Conservation (phyloP, 2,797 vertebrate species). For the Sebastes vulpes region DNA sequence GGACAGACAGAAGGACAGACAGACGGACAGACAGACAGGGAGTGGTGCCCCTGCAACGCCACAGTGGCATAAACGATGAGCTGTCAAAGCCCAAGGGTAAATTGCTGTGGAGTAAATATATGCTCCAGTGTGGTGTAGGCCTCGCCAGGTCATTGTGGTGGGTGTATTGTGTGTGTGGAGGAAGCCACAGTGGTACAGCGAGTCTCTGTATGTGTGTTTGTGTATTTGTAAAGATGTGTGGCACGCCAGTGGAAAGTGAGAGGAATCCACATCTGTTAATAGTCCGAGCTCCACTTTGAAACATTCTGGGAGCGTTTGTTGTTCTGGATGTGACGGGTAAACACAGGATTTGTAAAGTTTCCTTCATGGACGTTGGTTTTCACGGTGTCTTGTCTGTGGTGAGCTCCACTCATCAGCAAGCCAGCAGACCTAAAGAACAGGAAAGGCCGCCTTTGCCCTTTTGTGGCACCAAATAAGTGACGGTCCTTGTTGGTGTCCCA, state of each 20-base stretch:
- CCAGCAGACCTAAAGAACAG: slow-evolving; percentile 41
- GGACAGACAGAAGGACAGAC: slow-evolving; percentile 22
- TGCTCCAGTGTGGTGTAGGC: slow-evolving; percentile 50
- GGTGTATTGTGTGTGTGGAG: slow-evolving; percentile 71
- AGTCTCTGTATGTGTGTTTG: slow-evolving; percentile 59
- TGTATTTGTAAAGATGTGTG: slow-evolving; percentile 61
- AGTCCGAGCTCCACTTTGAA: slow-evolving; percentile 47
- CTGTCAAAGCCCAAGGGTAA: slow-evolving; percentile 75
- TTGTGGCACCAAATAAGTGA: slow-evolving; percentile 76
- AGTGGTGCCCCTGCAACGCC: slow-evolving; percentile 72
- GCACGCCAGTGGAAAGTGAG: slow-evolving; percentile 70
- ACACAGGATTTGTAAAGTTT: slow-evolving; percentile 44
- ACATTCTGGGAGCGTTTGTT: slow-evolving; percentile 53
- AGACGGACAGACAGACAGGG: slow-evolving; percentile 70
- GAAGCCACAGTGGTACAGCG: slow-evolving; percentile 60
- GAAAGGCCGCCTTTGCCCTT: slow-evolving; percentile 65
- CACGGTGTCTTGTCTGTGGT: slow-evolving; percentile 59
- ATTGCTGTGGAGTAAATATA: slow-evolving; percentile 81
- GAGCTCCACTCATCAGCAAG: slow-evolving; percentile 50
- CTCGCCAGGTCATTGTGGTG: slow-evolving; percentile 75
- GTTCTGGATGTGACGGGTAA: slow-evolving; percentile 54
- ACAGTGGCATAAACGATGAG: slow-evolving; percentile 78
- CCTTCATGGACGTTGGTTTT: slow-evolving; percentile 31
- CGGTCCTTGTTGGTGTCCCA: slow-evolving; percentile 69
- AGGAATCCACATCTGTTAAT: slow-evolving; percentile 69